A percentile compares a stretch with the other conserved stretches of the same genome.
These are phyloP conservation scores for Muricea muricata DNA, from an alignment of 92 coral and sea anemone genomes.

Conservation along the genomic window DNA sequence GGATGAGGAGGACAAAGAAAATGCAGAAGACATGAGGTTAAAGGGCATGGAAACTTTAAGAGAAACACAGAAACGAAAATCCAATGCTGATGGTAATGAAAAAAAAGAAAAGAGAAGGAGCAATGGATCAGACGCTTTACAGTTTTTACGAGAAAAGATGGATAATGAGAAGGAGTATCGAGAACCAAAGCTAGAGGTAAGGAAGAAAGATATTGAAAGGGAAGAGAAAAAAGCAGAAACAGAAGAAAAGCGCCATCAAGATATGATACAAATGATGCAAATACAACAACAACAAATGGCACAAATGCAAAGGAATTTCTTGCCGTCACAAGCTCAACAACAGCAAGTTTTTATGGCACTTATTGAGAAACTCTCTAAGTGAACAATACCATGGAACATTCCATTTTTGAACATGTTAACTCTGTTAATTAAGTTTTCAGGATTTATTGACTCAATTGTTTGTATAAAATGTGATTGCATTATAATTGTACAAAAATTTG, in stretches of 20 bases:
- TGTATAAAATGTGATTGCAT: no score
- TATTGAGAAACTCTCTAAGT: not conserved
- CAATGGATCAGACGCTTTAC: conserved; percentile 12
- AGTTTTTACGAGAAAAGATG: not conserved
- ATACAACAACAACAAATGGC: not conserved
- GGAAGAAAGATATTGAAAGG: not conserved
- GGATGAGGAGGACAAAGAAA: conserved; percentile 36
- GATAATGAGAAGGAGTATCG: conserved; percentile 7
- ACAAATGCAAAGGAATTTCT: not conserved
- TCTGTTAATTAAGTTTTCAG: not conserved
- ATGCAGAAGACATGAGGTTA: conserved; percentile 34
- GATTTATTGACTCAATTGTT: not conserved
- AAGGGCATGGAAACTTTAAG: conserved; percentile 29
- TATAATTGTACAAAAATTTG: no score
- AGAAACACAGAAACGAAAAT: not conserved
- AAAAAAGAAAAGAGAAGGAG: conserved; percentile 15
- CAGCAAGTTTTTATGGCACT: not conserved
- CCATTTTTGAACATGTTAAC: no score
- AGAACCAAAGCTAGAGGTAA: not conserved
- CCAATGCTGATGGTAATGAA: not conserved
- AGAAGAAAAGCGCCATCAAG: conserved; percentile 4
- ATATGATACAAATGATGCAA: not conserved
- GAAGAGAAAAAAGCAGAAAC: not conserved
- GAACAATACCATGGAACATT: not conserved
- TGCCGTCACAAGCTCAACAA: not conserved